Evolutionary conservation across 2,113 vertebrate genomes (phyloP).

Genomic region (Mobula hypostoma): DNA sequence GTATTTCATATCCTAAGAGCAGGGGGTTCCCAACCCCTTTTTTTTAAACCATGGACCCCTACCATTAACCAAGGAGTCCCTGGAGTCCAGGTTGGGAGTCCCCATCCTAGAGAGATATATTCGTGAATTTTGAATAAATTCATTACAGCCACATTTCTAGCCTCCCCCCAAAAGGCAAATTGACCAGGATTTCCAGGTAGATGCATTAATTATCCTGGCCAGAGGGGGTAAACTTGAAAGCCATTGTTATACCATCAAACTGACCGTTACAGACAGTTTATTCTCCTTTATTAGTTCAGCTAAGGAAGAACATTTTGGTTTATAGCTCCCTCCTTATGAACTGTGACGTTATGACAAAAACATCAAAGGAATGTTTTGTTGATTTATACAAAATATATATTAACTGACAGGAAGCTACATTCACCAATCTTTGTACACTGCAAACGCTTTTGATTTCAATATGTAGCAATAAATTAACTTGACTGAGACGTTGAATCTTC

Average conservation of each 20-base stretch:
- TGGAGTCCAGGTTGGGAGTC: too few relatives aligned
- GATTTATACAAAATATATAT: neutral
- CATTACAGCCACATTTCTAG: neutral
- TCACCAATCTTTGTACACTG: neutral
- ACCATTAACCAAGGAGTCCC: too few relatives aligned
- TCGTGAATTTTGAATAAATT: neutral
- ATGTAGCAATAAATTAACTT: neutral
- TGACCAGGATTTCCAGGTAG: neutral
- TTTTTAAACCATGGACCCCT: too few relatives aligned
- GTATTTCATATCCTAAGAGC: neutral
- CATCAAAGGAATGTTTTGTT: neutral
- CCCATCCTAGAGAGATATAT: neutral
- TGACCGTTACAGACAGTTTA: neutral
- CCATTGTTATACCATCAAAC: neutral
- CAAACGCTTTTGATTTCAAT: neutral
- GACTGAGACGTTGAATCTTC: neutral
- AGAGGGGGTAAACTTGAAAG: neutral
- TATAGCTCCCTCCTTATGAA: neutral
- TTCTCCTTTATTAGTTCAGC: neutral
- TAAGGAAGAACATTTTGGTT: neutral
- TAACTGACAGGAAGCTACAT: constrained; percentile 2
- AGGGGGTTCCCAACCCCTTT: too few relatives aligned
- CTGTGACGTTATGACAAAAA: neutral
- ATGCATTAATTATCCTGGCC: neutral
- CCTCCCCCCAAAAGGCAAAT: neutral